phyloP scores from a whole-genome alignment of 2,888 invertebrate genomes.

The Clostera curtula region DNA sequence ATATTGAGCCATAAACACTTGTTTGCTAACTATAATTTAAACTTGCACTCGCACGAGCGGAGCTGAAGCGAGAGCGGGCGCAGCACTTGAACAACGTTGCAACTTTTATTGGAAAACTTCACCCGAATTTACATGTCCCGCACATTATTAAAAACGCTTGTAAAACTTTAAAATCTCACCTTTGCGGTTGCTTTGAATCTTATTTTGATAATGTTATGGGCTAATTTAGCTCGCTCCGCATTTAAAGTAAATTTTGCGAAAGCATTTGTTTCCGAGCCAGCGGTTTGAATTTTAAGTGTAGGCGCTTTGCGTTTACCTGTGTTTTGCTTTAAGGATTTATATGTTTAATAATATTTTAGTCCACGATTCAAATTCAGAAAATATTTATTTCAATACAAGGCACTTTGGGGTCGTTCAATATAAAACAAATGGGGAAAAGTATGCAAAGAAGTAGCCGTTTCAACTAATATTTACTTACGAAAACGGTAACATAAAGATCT shows the following conservation, averaged over 20 bases:
- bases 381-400: too few relatives aligned
- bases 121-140: slow-evolving; percentile 63
- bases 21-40: too few relatives aligned
- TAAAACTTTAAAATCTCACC: slow-evolving; percentile 28
- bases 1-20: too few relatives aligned
- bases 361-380: too few relatives aligned
- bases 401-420: too few relatives aligned
- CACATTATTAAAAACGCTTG: slow-evolving; percentile 64
- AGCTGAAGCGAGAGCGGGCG: slow-evolving; percentile 26
- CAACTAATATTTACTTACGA: too few relatives aligned
- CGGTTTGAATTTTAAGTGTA: slow-evolving; percentile 37
- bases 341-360: too few relatives aligned
- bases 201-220: slow-evolving; percentile 18
- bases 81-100: slow-evolving; percentile 39
- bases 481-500: too few relatives aligned
- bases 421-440: too few relatives aligned
- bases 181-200: slow-evolving; percentile 12
- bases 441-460: too few relatives aligned
- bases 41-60: slow-evolving; percentile 9
- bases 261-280: slow-evolving; percentile 26
- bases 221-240: slow-evolving; percentile 14
- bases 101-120: slow-evolving; percentile 71
- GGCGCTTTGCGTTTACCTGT: slow-evolving; percentile 23
- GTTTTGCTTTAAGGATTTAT: too few relatives aligned
- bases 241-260: slow-evolving; percentile 12